Evolutionary conservation across 2,888 invertebrate genomes (phyloP), one percentile per base, ranked within the genome.

Genomic region (Tachina grossa): DNA sequence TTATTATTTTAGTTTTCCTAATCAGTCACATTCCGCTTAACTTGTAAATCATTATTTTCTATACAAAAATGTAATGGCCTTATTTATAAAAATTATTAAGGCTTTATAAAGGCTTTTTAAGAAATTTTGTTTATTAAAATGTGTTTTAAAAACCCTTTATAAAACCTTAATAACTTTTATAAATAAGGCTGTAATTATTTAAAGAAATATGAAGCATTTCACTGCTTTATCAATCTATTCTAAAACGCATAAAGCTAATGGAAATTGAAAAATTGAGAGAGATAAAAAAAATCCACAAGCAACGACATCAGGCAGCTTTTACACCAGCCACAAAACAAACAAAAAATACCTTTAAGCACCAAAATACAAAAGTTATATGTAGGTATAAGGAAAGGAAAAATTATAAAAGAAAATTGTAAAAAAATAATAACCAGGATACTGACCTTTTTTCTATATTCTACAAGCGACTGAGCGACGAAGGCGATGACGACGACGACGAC

Each of bases 381-480:
- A 72, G 51, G 57, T 63, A 53, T 19, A 11, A 51, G 66, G 16
- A 69, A 63, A 51, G 22, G 22, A 68, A 72, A 63, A 75, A n/a
- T 47, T 19, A 31, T 22, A 79, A 10, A 80, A 65, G 63, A 71
- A 72, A 83, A 77, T 57, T 59, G 22, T 53, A 72, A 63, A 85
- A n/a, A 83, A 71, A 79, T 72, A 83, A 83, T 86, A 86, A 83
- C 83, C 78, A 85, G 87, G 87, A 87, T 87, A 87, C 87, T 87
- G 87, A 87, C 87, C 87, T 87, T 87, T 87, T 85, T 81, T 74
- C 53, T 75, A 81, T 76, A 76, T 76, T 79, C 71, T 83, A 49
- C 31, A 77, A 49, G 72, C 65, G 61, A 47, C 53, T 53, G 22
- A 51, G 69, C 61, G 59, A 61, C 61, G 78, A 66, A 65, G 63